phyloP scores from a whole-genome alignment of 2,797 vertebrate genomes.

The Caiman crocodilus region DNA sequence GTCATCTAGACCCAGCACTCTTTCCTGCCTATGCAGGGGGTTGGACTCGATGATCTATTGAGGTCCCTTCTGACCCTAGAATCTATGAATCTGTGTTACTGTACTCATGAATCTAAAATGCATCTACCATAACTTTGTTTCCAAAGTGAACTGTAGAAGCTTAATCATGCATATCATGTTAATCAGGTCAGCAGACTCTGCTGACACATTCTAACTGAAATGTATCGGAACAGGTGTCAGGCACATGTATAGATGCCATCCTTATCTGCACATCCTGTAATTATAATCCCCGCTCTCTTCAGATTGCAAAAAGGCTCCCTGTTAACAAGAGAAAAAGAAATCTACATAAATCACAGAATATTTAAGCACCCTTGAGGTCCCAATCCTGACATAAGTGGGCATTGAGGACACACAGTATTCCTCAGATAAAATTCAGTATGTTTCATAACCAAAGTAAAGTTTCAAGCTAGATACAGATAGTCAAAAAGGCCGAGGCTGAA shows the following conservation, averaged over 20 bases:
- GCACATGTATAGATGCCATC: no score
- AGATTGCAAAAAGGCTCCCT: no score
- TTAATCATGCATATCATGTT: conserved; percentile 20
- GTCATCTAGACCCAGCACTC: no score
- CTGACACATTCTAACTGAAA: neutral
- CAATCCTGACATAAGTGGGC: neutral
- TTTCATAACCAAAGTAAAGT: neutral
- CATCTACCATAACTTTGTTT: neutral
- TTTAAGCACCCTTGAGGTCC: neutral
- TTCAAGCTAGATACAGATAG: no score
- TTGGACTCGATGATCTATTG: no score
- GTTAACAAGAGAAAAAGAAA: neutral
- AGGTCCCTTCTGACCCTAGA: no score
- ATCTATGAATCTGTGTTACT: neutral
- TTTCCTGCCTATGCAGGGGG: no score
- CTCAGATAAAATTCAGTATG: neutral
- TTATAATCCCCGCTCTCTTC: no score
- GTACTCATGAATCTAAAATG: neutral
- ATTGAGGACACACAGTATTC: neutral
- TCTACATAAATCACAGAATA: neutral
- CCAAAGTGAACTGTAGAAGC: neutral
- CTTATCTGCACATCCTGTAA: no score
- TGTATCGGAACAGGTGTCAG: no score
- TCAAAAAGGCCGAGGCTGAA: no score
- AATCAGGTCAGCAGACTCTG: conserved; percentile 17